phyloP scores from a whole-genome alignment of 2,888 invertebrate species.

The Troides oblongomaculatus region DNA sequence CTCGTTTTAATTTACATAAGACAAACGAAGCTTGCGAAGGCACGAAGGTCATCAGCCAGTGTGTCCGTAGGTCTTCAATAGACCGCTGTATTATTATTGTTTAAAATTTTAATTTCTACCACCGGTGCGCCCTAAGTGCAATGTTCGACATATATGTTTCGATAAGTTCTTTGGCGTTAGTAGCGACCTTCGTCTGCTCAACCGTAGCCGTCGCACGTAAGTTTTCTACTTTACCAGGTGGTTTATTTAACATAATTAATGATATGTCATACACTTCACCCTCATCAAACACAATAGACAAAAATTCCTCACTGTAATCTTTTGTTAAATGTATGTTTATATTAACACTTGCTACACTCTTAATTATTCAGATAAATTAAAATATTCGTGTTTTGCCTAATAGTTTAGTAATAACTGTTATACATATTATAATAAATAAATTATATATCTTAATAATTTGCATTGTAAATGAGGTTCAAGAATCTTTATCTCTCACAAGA shows the following conservation, averaged over 20 bases:
- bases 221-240: conserved; percentile 37
- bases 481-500: too few species aligned
- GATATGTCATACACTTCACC: too few species aligned
- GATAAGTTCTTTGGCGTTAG: conserved; percentile 51
- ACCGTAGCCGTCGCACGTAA: conserved; percentile 68
- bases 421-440: neutral
- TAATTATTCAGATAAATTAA: neutral
- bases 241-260: neutral
- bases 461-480: neutral
- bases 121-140: conserved; percentile 33
- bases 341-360: neutral
- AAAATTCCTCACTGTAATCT: too few species aligned
- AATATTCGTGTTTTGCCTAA: neutral
- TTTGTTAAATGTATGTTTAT: too few species aligned
- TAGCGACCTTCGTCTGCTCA: conserved; percentile 47
- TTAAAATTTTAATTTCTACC: conserved; percentile 28
- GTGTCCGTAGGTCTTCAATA: conserved; percentile 46
- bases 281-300: too few species aligned
- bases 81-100: conserved; percentile 41
- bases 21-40: conserved; percentile 44
- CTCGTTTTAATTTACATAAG: conserved; percentile 68
- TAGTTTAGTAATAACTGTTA: neutral
- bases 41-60: conserved; percentile 57
- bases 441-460: neutral
- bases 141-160: conserved; percentile 66